Percentiles rank a stretch among this genome's conserved stretches.
Evolutionary conservation across 1,140 invertebrate species (phyloP).

Genomic region (Bombus soroeensis): DNA sequence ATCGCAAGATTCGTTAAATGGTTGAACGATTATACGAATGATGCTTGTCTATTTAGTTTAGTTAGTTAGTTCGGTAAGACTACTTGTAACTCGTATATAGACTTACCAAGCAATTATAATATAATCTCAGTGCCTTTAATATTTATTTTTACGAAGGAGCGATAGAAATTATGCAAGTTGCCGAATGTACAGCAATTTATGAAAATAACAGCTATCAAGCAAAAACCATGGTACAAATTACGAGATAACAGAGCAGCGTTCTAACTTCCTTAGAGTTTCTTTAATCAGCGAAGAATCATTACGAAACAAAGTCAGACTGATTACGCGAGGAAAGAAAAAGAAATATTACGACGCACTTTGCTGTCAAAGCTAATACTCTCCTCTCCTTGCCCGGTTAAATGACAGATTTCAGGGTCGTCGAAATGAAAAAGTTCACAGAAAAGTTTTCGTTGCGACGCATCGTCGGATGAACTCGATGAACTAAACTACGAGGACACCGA

Average conservation of each 20-base stretch:
- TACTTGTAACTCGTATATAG: not conserved
- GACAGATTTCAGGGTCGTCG: constrained; percentile 68
- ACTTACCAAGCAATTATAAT: too few relatives aligned
- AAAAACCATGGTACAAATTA: too few relatives aligned
- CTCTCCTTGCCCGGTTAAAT: constrained; percentile 61
- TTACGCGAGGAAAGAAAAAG: constrained; percentile 13
- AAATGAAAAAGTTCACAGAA: constrained; percentile 70
- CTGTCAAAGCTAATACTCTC: constrained; percentile 63
- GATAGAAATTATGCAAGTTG: not conserved
- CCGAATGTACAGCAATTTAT: not conserved
- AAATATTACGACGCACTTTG: constrained; percentile 66
- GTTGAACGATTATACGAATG: too few relatives aligned
- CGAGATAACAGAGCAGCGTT: not conserved
- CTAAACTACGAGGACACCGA: constrained; percentile 8
- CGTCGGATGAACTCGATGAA: constrained; percentile 30
- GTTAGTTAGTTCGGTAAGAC: too few relatives aligned
- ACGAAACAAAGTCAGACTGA: constrained; percentile 39
- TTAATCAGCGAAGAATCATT: constrained; percentile 18
- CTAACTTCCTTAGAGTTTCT: not conserved
- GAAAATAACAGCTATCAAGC: not conserved
- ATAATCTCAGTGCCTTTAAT: not conserved
- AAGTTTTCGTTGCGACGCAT: constrained; percentile 37
- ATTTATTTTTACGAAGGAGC: not conserved
- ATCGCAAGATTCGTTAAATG: not conserved
- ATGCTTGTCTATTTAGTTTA: too few relatives aligned